These are phyloP conservation scores for Lacerta bilineata DNA, from an alignment of 2,797 vertebrate genomes.

Conservation along the genomic window DNA sequence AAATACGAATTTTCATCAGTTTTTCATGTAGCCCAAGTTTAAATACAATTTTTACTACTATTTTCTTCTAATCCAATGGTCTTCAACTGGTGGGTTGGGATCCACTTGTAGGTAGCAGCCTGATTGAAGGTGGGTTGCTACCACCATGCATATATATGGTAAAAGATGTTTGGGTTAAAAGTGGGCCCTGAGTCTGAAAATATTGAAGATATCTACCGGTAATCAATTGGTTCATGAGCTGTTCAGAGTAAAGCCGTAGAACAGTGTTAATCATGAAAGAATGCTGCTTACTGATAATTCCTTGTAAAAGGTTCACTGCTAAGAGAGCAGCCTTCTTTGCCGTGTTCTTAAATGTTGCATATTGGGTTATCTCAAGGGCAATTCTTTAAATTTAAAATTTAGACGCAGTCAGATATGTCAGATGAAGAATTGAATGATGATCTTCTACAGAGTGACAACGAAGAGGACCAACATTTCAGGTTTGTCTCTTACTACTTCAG, in stretches of 20 bases:
- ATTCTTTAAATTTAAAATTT: constrained; percentile 65
- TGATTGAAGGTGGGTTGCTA: too few species aligned
- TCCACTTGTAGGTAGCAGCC: too few species aligned
- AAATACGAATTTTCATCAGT: fast-evolving
- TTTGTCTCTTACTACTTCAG: constrained; percentile 60
- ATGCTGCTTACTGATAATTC: not conserved
- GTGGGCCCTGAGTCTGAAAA: too few species aligned
- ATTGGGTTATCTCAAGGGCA: constrained; percentile 14
- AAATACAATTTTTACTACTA: not conserved
- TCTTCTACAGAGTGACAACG: constrained; percentile 97
- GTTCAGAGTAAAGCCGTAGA: fast-evolving
- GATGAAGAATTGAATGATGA: constrained; percentile 98
- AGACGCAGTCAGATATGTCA: constrained; percentile 95
- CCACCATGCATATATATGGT: too few species aligned
- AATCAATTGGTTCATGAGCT: fast-evolving
- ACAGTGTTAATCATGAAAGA: constrained; percentile 4
- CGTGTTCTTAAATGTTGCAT: not conserved
- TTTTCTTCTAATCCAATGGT: not conserved
- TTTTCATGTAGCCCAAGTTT: not conserved
- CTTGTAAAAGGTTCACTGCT: not conserved
- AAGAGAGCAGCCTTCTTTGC: not conserved
- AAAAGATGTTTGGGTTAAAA: too few species aligned
- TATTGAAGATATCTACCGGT: constrained; percentile 16
- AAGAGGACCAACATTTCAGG: constrained; percentile 86
- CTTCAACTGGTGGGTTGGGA: too few species aligned